Percentiles rank a stretch among this genome's conserved stretches.
phyloP scores from a whole-genome alignment of 2,797 vertebrate species.

The Molossus alvarezi region DNA sequence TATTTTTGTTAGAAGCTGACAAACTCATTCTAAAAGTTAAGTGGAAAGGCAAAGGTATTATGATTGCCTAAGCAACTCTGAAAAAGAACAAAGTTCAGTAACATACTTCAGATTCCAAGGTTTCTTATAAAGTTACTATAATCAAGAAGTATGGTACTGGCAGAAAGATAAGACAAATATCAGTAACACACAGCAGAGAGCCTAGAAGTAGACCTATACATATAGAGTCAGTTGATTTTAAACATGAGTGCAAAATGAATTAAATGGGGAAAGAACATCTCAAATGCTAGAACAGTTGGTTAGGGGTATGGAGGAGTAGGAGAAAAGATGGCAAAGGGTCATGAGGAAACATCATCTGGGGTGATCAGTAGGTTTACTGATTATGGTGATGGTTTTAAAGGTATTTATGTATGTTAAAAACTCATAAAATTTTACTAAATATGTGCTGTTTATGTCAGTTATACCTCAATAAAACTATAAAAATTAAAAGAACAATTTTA shows the following conservation, averaged over 20 bases:
- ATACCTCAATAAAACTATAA: background rate
- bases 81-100: background rate
- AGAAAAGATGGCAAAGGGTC: background rate
- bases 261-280: background rate
- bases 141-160: background rate
- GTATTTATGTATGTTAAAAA: background rate
- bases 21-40: background rate
- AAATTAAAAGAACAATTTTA: slow-evolving; percentile 36
- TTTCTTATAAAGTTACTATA: background rate
- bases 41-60: background rate
- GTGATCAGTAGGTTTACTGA: background rate
- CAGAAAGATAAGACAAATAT: background rate
- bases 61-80: background rate
- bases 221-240: background rate
- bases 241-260: background rate
- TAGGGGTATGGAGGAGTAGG: background rate
- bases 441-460: background rate
- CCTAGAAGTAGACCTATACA: background rate
- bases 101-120: background rate
- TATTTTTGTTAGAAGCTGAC: background rate
- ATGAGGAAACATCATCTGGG: background rate
- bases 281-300: background rate
- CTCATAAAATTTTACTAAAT: slow-evolving; percentile 1
- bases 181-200: background rate
- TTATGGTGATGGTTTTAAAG: background rate